These are phyloP conservation scores for Stegophylla sp. DNA, from an alignment of 2,888 invertebrate species.

Conservation along the genomic window DNA sequence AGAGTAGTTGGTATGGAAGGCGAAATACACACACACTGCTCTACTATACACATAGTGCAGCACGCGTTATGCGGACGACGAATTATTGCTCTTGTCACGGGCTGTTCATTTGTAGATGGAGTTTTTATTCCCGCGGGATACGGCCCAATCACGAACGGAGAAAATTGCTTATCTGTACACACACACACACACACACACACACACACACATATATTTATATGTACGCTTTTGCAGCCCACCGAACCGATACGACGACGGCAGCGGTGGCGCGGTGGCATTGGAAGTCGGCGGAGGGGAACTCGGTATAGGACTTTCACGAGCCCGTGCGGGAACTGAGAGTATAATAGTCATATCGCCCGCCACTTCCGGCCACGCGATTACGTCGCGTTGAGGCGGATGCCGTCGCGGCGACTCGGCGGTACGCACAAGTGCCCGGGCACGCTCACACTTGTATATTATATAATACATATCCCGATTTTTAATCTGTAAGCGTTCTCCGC, in stretches of 20 bases:
- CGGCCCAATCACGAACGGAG: slow-evolving; percentile 75
- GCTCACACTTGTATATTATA: not conserved
- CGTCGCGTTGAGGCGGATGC: not conserved
- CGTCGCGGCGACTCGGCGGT: not conserved
- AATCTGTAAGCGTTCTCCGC: slow-evolving; percentile 16
- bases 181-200: not conserved
- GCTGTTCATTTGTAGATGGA: slow-evolving; percentile 77
- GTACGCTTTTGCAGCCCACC: slow-evolving; percentile 45
- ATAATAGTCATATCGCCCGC: slow-evolving; percentile 53
- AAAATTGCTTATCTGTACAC: slow-evolving; percentile 72
- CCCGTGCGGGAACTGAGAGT: too few relatives aligned
- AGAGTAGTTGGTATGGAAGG: not conserved
- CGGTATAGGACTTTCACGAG: not conserved
- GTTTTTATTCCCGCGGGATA: slow-evolving; percentile 72
- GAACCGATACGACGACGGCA: slow-evolving; percentile 52
- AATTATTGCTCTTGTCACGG: slow-evolving; percentile 76
- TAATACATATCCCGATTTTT: not conserved
- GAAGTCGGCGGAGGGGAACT: not conserved
- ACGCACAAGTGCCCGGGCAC: not conserved
- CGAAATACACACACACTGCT: not conserved
- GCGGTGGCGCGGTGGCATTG: slow-evolving; percentile 7
- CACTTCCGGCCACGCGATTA: slow-evolving; percentile 19
- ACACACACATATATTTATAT: not conserved
- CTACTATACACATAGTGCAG: slow-evolving; percentile 28
- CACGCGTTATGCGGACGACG: slow-evolving; percentile 66